Percentiles rank a stretch among this genome's conserved stretches.
phyloP scores from a whole-genome alignment of 2,888 invertebrate species.

The Heteromurus nitidus region DNA sequence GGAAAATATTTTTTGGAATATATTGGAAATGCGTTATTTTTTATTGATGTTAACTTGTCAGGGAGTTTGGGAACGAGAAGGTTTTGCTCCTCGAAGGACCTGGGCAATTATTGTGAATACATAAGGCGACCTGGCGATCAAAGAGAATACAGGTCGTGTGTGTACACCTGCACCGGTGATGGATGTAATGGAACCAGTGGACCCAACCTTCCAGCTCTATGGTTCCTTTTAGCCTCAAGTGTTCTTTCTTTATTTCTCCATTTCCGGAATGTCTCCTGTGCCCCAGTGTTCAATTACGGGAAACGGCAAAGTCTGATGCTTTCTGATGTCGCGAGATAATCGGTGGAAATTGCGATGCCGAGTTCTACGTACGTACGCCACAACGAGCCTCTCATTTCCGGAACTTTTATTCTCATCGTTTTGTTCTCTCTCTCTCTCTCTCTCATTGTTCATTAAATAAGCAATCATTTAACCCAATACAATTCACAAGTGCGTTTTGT shows the following conservation, averaged over 20 bases:
- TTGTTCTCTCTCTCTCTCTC: too few relatives aligned
- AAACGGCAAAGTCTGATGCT: not conserved
- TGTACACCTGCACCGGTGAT: conserved; percentile 88
- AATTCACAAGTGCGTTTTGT: too few relatives aligned
- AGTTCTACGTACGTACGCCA: too few relatives aligned
- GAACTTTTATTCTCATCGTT: too few relatives aligned
- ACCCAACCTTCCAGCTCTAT: conserved; percentile 34
- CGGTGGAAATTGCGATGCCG: not conserved
- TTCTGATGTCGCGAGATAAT: not conserved
- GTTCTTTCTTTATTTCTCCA: conserved; percentile 57
- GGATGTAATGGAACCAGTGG: conserved; percentile 84
- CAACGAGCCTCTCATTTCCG: not conserved
- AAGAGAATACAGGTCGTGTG: conserved; percentile 89
- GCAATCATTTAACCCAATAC: too few relatives aligned
- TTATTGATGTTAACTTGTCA: conserved; percentile 74
- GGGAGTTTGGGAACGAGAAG: conserved; percentile 92
- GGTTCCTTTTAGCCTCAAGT: conserved; percentile 63
- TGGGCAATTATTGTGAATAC: conserved; percentile 93
- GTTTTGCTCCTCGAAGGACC: conserved; percentile 89
- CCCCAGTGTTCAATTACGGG: conserved; percentile 19
- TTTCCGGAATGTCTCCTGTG: conserved; percentile 26
- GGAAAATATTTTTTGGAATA: not conserved
- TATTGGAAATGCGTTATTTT: not conserved
- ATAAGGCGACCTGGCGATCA: conserved; percentile 90
- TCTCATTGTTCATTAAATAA: too few relatives aligned